phyloP scores from a whole-genome alignment of 2,113 vertebrate species.

The Zosterops hypoxanthus region DNA sequence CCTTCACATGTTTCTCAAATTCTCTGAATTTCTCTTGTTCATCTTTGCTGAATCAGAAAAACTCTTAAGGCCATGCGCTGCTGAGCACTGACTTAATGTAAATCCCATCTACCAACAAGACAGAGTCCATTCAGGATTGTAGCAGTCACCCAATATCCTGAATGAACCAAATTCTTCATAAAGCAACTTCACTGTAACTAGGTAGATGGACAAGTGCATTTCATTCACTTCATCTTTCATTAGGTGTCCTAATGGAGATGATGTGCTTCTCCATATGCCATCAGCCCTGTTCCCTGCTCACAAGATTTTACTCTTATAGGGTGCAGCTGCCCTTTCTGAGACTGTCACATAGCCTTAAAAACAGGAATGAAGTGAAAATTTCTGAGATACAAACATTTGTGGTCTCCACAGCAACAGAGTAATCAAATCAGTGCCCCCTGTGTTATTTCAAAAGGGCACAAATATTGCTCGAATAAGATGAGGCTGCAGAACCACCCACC shows the following conservation, averaged over 20 bases:
- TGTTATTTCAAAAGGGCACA: background rate
- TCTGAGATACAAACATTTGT: background rate
- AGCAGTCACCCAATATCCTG: background rate
- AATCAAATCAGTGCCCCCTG: background rate
- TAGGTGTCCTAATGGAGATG: background rate
- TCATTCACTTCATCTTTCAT: background rate
- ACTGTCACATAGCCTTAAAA: background rate
- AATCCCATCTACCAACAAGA: background rate
- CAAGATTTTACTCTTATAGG: background rate
- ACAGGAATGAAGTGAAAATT: background rate
- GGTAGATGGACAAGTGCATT: background rate
- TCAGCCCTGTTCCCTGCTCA: background rate
- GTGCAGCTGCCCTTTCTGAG: background rate
- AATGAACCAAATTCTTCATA: background rate
- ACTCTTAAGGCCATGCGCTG: background rate
- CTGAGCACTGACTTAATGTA: background rate
- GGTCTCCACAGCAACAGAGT: slow-evolving; percentile 7
- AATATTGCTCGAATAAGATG: background rate
- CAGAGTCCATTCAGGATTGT: background rate
- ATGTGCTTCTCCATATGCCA: background rate
- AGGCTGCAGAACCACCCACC: background rate
- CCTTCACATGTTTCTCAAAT: background rate
- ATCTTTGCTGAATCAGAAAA: background rate
- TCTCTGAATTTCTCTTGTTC: background rate
- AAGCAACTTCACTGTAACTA: background rate